These are phyloP conservation scores for Rhea americana DNA, from an alignment of 2,113 vertebrate species.

Conservation along the genomic window DNA sequence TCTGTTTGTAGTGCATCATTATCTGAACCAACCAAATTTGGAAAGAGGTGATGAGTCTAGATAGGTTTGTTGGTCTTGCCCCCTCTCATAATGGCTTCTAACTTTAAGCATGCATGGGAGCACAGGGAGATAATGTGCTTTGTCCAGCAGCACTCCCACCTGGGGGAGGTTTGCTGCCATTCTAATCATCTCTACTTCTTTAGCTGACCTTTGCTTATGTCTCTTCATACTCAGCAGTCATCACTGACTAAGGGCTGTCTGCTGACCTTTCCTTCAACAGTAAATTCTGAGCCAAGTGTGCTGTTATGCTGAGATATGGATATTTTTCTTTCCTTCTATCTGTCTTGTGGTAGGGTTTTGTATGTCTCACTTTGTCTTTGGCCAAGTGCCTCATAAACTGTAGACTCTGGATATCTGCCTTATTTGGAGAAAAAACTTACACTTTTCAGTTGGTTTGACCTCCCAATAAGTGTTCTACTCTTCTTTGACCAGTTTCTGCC, in stretches of 20 bases:
- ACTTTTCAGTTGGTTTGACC: constrained; percentile 32
- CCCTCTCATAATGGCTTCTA: not conserved
- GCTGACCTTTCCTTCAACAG: constrained; percentile 23
- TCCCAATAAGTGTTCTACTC: not conserved
- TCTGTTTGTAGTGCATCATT: not conserved
- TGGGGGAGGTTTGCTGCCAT: not conserved
- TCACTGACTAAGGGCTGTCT: not conserved
- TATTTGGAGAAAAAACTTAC: not conserved
- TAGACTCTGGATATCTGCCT: constrained; percentile 11
- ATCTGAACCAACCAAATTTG: not conserved
- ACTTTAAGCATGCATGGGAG: not conserved
- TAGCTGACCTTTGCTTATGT: not conserved
- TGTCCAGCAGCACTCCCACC: not conserved
- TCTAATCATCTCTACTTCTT: not conserved
- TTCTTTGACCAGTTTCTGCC: not conserved
- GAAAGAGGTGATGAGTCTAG: not conserved
- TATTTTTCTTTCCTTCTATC: not conserved
- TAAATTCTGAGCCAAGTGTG: not conserved
- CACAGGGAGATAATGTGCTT: not conserved
- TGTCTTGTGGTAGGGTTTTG: constrained; percentile 18
- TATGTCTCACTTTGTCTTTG: constrained; percentile 42
- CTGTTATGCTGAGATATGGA: constrained; percentile 16
- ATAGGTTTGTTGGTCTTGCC: not conserved
- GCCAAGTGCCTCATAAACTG: constrained; percentile 22
- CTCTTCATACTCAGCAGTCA: not conserved